These are phyloP conservation scores for Scaptomyza pallida DNA, from an alignment of 1,140 invertebrate species.

Conservation along the genomic window DNA sequence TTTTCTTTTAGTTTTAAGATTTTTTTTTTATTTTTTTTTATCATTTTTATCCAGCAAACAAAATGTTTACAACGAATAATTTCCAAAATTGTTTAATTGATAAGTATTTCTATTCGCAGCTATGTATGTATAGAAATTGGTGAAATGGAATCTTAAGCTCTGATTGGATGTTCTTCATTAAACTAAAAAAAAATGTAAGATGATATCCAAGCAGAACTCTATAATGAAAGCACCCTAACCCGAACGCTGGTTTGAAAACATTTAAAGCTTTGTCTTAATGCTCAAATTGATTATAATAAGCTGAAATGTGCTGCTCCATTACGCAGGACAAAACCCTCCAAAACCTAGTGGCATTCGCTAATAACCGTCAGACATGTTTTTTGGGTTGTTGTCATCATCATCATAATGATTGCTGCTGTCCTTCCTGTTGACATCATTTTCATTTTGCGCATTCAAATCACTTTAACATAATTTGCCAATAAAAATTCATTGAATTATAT, in stretches of 20 bases:
- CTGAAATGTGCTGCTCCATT: not conserved
- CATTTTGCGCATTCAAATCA: slow-evolving; percentile 72
- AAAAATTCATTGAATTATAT: slow-evolving; percentile 79
- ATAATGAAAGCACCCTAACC: not conserved
- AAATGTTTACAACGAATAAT: no score
- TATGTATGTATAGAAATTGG: no score
- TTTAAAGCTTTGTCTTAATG: not conserved
- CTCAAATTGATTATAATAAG: slow-evolving; percentile 2
- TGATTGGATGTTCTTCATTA: no score
- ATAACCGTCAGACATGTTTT: not conserved
- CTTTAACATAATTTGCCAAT: slow-evolving; percentile 77
- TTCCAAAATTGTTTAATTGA: no score
- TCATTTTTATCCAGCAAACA: no score
- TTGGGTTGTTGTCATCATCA: not conserved
- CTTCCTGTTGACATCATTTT: slow-evolving; percentile 24
- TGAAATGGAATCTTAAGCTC: no score
- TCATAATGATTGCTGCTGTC: slow-evolving; percentile 12
- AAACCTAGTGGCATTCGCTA: not conserved
- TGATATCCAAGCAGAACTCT: no score
- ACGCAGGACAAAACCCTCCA: not conserved
- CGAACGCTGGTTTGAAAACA: no score
- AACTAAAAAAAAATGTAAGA: no score
- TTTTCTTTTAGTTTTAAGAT: no score
- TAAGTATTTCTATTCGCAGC: no score
- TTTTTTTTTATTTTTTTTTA: no score